Evolutionary conservation across 1,140 invertebrate species (phyloP).

Genomic region (Formica exsecta): DNA sequence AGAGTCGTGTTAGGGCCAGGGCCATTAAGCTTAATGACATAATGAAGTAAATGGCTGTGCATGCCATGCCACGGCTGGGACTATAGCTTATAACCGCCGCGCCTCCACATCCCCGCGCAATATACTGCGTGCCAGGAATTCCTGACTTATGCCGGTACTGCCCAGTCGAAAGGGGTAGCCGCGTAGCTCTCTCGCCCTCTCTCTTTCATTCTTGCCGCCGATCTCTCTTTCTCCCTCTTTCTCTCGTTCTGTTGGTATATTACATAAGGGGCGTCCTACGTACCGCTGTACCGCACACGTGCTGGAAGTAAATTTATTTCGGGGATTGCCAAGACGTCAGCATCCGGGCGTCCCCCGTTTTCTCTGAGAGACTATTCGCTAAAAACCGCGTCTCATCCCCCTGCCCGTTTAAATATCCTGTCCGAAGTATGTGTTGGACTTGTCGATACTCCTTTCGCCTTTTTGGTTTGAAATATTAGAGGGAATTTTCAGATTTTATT

Average conservation of each 20-base stretch:
- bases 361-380: constrained; percentile 55
- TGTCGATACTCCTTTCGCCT: background rate
- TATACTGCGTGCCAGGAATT: constrained; percentile 86
- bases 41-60: constrained; percentile 87
- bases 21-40: constrained; percentile 88
- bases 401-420: constrained; percentile 49
- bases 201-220: background rate
- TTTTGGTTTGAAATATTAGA: background rate
- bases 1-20: constrained; percentile 85
- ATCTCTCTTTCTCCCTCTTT: constrained; percentile 36
- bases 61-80: constrained; percentile 83
- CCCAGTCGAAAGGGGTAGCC: constrained; percentile 81
- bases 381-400: constrained; percentile 59
- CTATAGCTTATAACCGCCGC: constrained; percentile 86
- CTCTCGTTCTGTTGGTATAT: constrained; percentile 53
- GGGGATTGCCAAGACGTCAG: constrained; percentile 63
- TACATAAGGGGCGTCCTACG: constrained; percentile 66
- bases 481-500: no score
- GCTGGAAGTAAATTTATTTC: constrained; percentile 73
- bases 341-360: constrained; percentile 20
- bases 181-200: background rate
- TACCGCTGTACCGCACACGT: constrained; percentile 56
- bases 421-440: background rate
- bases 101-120: constrained; percentile 81
- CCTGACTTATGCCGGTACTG: constrained; percentile 85